phyloP scores from a whole-genome alignment of 2,113 vertebrate genomes.

The Colossoma macropomum region DNA sequence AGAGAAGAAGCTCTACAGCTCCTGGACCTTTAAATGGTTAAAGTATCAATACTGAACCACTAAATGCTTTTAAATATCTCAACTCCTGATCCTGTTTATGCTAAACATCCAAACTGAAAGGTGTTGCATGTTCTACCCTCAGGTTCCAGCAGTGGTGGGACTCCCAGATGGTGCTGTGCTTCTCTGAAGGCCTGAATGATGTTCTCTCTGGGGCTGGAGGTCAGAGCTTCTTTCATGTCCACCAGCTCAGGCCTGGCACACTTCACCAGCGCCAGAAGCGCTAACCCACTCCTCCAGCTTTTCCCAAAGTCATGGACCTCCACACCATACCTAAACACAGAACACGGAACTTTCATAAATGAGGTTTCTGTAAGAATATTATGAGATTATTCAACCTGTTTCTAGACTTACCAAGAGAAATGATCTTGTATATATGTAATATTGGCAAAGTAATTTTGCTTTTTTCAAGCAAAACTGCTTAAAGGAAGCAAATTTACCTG shows the following conservation, averaged over 20 bases:
- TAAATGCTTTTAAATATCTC: neutral
- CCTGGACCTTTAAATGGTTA: too few relatives aligned
- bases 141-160: conserved; percentile 87
- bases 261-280: conserved; percentile 89
- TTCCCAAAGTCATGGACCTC: conserved; percentile 87
- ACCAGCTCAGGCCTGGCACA: conserved; percentile 85
- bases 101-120: neutral
- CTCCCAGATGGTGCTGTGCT: conserved; percentile 79
- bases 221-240: conserved; percentile 84
- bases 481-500: too few relatives aligned
- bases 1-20: too few relatives aligned
- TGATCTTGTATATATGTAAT: too few relatives aligned
- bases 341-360: too few relatives aligned
- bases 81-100: neutral
- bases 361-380: too few relatives aligned
- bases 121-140: conserved; percentile 79
- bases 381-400: too few relatives aligned
- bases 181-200: conserved; percentile 84
- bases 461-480: too few relatives aligned
- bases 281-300: conserved; percentile 91
- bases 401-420: too few relatives aligned
- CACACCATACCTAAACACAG: conserved; percentile 82
- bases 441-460: too few relatives aligned
- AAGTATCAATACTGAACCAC: neutral
- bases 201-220: conserved; percentile 81